phyloP scores from a whole-genome alignment of 2,113 vertebrate species.

The Genyomyrus donnyi region DNA sequence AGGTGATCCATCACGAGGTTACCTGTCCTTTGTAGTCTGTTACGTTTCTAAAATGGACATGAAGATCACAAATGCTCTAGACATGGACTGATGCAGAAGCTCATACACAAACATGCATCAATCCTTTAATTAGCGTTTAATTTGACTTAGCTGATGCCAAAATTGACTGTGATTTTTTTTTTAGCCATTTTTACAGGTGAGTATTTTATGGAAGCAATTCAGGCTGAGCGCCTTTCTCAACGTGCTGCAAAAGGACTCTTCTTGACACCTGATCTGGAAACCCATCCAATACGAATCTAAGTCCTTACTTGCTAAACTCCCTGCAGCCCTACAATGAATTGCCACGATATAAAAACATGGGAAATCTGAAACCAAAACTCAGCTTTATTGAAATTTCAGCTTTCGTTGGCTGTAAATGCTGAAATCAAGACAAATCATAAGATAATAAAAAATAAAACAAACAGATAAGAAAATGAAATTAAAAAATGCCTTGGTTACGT shows the following conservation, averaged over 20 bases:
- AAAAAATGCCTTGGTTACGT: neutral
- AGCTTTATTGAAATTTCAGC: neutral
- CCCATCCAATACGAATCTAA: neutral
- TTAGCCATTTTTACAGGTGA: neutral
- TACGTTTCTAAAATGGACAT: neutral
- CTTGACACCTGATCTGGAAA: neutral
- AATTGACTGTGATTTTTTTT: neutral
- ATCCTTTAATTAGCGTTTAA: neutral
- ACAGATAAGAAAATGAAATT: neutral
- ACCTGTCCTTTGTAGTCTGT: neutral
- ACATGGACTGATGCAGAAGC: neutral
- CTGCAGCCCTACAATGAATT: neutral
- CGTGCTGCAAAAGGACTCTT: neutral
- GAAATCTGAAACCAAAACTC: neutral
- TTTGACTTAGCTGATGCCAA: neutral
- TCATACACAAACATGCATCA: neutral
- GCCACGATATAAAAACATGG: neutral
- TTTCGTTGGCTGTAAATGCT: neutral
- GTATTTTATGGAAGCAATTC: neutral
- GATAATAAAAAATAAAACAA: neutral
- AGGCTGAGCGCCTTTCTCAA: neutral
- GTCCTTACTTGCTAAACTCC: neutral
- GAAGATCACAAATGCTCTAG: neutral
- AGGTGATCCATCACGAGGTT: neutral
- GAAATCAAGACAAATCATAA: neutral